Base-by-base conservation (phyloP, 2,888 invertebrate species). In the Drosophila stalkeri region DNA sequence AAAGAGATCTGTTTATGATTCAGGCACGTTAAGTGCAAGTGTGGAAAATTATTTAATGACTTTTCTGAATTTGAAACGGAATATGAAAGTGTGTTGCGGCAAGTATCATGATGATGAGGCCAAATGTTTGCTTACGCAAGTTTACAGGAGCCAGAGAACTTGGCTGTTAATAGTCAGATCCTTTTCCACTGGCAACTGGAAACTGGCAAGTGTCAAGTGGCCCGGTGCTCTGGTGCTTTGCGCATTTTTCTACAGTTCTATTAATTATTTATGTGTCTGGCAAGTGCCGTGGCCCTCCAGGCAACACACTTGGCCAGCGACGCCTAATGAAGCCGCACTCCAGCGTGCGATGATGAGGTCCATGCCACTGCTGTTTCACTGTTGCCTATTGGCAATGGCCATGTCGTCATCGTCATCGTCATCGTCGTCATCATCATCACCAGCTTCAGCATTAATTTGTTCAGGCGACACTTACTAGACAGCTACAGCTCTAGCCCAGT, bases 1-100 rank as follows among this genome's bases (percentile, higher is more conserved):
- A 35, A 8, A 60, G 54, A 55, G 35, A 64, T 71, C 61, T 77
- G 70, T 64, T 74, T 80, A 65, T 72, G 60, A 70, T 64, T 47
- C 41, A n/a, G 39, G 9, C 64, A 80, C 75, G 65, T 81, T 84
- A 77, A 90, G 86, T 84, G 90, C 83, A 86, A 91, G 78, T 90
- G 89, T 86, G 77, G 84, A 89, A 90, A 91, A 89, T 91, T 86
- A 90, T 90, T 89, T 90, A 89, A 89, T 91, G 89, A 90, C 90
- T 89, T 90, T 84, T 86, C 86, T 80, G 89, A 82, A 88, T 84
- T 86, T 82, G 75, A 91, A 89, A 90, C 84, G 78, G 89, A 90
- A 91, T 91, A 80, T 70, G 75, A 78, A 75, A 86, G 90, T 82
- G 89, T 68, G 80, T 74, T 83, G 82, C 52, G 87, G 63, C 68